These are phyloP conservation scores for Heliconius ethilla DNA, from an alignment of 2,888 invertebrate species.

Conservation along the genomic window DNA sequence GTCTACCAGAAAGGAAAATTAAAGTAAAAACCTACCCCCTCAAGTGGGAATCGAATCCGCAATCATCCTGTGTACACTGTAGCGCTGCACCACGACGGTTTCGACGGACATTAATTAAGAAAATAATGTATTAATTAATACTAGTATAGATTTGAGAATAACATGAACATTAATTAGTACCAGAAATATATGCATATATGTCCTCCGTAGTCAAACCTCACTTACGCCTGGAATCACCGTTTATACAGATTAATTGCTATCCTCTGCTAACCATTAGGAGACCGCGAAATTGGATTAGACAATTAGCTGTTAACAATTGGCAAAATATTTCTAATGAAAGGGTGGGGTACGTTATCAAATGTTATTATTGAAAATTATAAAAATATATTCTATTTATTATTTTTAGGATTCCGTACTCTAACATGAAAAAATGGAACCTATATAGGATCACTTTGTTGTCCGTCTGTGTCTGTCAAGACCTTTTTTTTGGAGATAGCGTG, in stretches of 20 bases:
- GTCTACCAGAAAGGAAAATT: too few species aligned
- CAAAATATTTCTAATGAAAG: constrained; percentile 9
- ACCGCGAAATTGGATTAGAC: constrained; percentile 26
- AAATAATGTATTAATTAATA: too few species aligned
- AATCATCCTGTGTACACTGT: too few species aligned
- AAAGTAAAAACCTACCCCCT: too few species aligned
- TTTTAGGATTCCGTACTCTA: background rate
- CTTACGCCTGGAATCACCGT: constrained; percentile 17
- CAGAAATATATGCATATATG: background rate
- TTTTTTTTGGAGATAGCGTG: too few species aligned
- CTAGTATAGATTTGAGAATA: background rate
- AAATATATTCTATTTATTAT: background rate
- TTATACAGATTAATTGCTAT: constrained; percentile 25
- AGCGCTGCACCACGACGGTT: too few species aligned
- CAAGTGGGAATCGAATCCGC: too few species aligned
- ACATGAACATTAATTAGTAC: too few species aligned
- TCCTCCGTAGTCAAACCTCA: constrained; percentile 3
- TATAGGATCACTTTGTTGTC: too few species aligned
- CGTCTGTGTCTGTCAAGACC: too few species aligned
- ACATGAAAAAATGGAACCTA: too few species aligned
- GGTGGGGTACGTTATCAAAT: background rate
- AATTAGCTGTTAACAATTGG: constrained; percentile 26
- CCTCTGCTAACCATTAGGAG: constrained; percentile 14
- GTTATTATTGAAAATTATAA: background rate
- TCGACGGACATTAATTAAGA: too few species aligned